These are phyloP conservation scores for Mesocricetus auratus DNA, from an alignment of 2,113 vertebrate genomes.

Conservation along the genomic window DNA sequence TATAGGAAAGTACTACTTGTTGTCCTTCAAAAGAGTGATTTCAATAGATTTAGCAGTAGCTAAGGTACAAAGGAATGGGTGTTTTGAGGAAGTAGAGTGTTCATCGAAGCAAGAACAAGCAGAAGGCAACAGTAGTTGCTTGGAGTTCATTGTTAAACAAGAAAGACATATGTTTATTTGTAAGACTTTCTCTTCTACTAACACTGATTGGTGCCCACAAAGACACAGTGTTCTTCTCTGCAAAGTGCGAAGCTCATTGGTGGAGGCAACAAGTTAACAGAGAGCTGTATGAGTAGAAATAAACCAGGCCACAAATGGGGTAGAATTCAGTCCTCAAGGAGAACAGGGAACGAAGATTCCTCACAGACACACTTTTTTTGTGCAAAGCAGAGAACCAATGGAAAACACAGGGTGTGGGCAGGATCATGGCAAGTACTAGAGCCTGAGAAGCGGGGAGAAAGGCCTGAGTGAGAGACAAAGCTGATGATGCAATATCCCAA, in stretches of 20 bases:
- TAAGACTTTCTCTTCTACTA: background rate
- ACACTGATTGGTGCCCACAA: background rate
- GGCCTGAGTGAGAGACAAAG: background rate
- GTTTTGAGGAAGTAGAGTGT: background rate
- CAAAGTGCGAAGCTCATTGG: conserved; percentile 18
- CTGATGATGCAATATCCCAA: background rate
- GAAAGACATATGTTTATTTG: conserved; percentile 7
- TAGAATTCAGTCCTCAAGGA: background rate
- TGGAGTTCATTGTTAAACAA: background rate
- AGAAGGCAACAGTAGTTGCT: background rate
- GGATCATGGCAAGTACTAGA: background rate
- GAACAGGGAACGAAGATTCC: background rate
- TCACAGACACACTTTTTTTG: background rate
- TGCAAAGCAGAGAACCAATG: background rate
- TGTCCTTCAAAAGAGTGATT: background rate
- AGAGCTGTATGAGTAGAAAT: background rate
- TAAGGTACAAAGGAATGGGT: background rate
- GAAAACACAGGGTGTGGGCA: background rate
- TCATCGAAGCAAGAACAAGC: conserved; percentile 29
- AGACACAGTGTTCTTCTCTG: background rate
- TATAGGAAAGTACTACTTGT: background rate
- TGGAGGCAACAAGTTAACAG: background rate
- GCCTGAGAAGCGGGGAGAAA: background rate
- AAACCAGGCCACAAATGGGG: background rate
- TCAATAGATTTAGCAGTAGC: background rate